Evolutionary conservation across 2,888 invertebrate genomes (phyloP), one percentile per base, ranked within the genome.

Genomic region (Venustoraphidia nigricollis): DNA sequence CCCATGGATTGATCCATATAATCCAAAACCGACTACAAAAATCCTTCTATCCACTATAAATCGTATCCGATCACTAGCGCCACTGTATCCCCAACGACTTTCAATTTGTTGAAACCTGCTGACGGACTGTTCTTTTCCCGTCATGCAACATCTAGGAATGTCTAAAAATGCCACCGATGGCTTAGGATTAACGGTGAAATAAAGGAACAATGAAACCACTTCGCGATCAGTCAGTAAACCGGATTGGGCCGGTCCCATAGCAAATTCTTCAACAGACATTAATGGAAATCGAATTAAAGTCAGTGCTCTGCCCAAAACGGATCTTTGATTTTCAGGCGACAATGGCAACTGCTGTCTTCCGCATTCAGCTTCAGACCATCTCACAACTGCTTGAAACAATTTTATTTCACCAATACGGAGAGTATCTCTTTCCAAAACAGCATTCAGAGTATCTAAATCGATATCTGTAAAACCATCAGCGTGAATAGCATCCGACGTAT

Each of bases 201-300:
- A 80, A 37, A 81, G 69, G 59, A 82, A 81, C 43, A 85, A 63
- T 53, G 79, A 79, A 3, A 88, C 83, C 36, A 84, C 78, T 63
- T 89, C 87, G 53, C 81, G 65, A 59, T 88, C 85, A 44, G 81
- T 79, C 1, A 89, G 67, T 34, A 90, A 68, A 0, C 83, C 82
- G 55, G 83, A 81, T 58, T 83, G 82, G 0, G 84, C 83, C 0
- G 82, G 80, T 1, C 81, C 83, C 63, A 76, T 74, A 0, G 86
- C 87, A 63, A 90, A 90, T 63, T 90, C 89, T 62, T 89, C 87
- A 1, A 86, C 80, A 0, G 83, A 81, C 88, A 90, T 90, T 17
- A 88, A 66, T 0, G 89, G 88, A 62, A 88, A 89, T 34, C 89
- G 69, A 47, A 90, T 81, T 1, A 86, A 73, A 37, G 77, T 73